Evolutionary conservation across 2,113 vertebrate genomes (phyloP), one percentile per base, ranked within the genome.

Genomic region (Gallinago media): DNA sequence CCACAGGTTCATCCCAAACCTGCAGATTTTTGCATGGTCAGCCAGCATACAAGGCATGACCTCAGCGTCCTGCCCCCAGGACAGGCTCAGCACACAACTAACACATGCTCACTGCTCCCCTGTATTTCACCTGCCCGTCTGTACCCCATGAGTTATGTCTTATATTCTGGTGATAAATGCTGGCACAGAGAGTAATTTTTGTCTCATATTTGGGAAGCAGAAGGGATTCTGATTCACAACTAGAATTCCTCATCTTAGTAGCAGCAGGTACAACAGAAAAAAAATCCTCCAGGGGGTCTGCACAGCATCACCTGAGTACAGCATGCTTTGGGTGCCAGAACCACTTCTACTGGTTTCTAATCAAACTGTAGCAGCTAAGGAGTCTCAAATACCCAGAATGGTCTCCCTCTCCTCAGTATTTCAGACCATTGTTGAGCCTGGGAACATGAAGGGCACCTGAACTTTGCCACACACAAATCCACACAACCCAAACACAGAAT

Each of bases 401-500:
- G 17, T 65, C 40, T 81, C 72, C 17, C 15, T 87, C 42, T 67
- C 26, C 34, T 74, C 70, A 81, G 42, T 27, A 47, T 76, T 90
- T 93, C 82, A 92, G 38, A 75, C 26, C 70, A 67, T 63, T 50
- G 38, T 78, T 0, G 1, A 93, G 68, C 29, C 47, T 84, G 42
- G 52, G 20, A 90, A 90, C 2, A 15, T 42, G 44, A 90, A 78
- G 26, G 44, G 36, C 65, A 78, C 73, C 88, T 78, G 68, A 94
- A 67, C 36, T 92, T 90, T 79, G 50, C 74, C 77, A 74, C 40
- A 76, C 15, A 70, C 22, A 96, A 92, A 85, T 31, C 49, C 74
- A 87, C 23, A 44, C 47, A 83, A 76, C 10, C 2, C 1, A 95
- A 91, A 68, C n/a, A 88, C 56, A 71, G 67, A 89, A 73, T 54